Evolutionary conservation across 1,140 invertebrate genomes (phyloP).

Genomic region (Aleiodes sp.): DNA sequence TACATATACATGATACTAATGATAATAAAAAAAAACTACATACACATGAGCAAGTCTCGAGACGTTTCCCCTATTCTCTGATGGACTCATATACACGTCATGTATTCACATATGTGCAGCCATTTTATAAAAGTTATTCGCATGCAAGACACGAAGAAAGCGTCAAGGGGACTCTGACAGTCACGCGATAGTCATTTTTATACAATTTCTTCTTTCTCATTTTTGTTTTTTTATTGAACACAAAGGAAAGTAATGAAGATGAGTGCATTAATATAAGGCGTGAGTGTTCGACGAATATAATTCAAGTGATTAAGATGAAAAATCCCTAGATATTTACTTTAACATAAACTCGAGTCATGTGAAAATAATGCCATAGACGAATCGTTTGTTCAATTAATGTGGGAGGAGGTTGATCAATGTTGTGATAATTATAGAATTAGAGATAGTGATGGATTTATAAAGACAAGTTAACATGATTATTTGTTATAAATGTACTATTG

Average conservation of each 20-base stretch:
- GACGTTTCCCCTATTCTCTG: neutral
- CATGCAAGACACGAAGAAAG: conserved; percentile 26
- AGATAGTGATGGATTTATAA: too few relatives aligned
- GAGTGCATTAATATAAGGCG: neutral
- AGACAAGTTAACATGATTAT: too few relatives aligned
- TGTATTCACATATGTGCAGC: conserved; percentile 5
- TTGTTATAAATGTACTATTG: too few relatives aligned
- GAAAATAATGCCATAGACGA: neutral
- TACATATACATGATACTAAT: neutral
- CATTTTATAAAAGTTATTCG: conserved; percentile 23
- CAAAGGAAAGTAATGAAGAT: conserved; percentile 14
- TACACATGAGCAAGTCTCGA: conserved; percentile 14
- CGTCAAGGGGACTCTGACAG: conserved; percentile 10
- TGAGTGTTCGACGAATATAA: neutral
- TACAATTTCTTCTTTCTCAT: conserved; percentile 2
- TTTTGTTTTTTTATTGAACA: neutral
- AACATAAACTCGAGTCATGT: neutral
- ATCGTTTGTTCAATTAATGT: neutral
- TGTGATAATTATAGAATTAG: too few relatives aligned
- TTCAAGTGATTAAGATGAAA: neutral
- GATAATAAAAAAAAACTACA: conserved; percentile 10
- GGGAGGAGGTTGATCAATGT: conserved; percentile 3
- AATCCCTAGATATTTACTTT: neutral
- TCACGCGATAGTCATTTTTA: conserved; percentile 22
- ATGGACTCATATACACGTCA: conserved; percentile 7